Evolutionary conservation across 2,797 vertebrate species (phyloP).

Genomic region (Halcyon badia): DNA sequence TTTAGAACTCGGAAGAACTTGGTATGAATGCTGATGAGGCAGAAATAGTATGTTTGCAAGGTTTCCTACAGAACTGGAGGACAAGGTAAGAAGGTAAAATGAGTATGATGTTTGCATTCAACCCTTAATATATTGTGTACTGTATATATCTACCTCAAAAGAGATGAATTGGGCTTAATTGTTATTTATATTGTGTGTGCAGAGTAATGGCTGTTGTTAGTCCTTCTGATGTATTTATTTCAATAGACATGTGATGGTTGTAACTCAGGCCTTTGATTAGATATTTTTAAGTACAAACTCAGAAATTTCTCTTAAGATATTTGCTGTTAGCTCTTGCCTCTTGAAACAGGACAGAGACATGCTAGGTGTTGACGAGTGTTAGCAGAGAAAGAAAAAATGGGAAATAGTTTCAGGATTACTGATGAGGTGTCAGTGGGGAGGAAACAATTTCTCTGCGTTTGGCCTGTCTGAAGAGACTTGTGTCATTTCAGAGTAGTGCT

Average conservation of each 20-base stretch:
- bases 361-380: background rate
- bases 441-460: accelerated
- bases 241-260: background rate
- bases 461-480: accelerated
- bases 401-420: background rate
- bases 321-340: background rate
- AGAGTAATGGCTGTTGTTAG: background rate
- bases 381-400: background rate
- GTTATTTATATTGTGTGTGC: background rate
- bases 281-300: background rate
- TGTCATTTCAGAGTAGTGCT: background rate
- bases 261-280: background rate
- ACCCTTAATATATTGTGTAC: background rate
- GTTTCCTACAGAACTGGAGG: background rate
- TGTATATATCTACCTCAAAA: constrained; percentile 49
- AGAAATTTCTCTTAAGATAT: background rate
- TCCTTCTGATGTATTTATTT: constrained; percentile 2
- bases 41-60: background rate
- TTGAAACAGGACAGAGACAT: background rate
- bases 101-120: background rate
- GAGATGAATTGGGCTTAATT: background rate
- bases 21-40: background rate
- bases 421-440: no score
- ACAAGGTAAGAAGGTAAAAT: background rate
- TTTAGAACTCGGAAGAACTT: background rate